A percentile compares a stretch with the other conserved stretches of the same genome.
Evolutionary conservation across 2,113 vertebrate genomes (phyloP).

Genomic region (Ictalurus furcatus): DNA sequence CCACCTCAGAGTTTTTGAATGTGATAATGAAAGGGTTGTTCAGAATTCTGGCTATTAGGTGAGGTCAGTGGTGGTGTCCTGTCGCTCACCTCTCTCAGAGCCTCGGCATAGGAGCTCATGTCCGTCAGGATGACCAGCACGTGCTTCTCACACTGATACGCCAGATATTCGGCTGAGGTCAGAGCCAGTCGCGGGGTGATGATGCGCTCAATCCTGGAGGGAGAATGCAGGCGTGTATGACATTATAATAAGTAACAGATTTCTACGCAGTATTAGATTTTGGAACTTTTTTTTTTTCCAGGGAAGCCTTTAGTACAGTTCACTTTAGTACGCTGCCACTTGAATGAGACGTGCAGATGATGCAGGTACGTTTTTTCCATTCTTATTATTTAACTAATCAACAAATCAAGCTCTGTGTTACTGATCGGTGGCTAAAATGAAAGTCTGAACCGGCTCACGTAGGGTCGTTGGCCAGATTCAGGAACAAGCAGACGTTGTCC

Average conservation of each 20-base stretch:
- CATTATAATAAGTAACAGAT: not conserved
- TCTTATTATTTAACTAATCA: not conserved
- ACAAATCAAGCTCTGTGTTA: not conserved
- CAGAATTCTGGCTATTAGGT: not conserved
- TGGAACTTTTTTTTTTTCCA: not conserved
- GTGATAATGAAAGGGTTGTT: not conserved
- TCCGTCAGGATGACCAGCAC: conserved; percentile 82
- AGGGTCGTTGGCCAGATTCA: conserved; percentile 81
- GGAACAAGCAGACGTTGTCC: conserved; percentile 83
- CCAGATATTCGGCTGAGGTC: conserved; percentile 79
- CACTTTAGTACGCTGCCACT: not conserved
- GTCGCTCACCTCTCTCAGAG: conserved; percentile 75
- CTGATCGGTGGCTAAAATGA: not conserved
- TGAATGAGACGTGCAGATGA: not conserved
- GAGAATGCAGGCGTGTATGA: conserved; percentile 4
- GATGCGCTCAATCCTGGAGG: conserved; percentile 77
- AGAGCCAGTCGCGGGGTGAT: conserved; percentile 81
- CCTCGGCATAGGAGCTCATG: conserved; percentile 83
- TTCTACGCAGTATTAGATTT: not conserved
- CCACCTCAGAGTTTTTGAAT: not conserved
- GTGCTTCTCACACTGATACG: conserved; percentile 83
- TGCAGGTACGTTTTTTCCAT: not conserved
- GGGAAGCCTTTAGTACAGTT: not conserved
- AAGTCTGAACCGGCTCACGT: conserved; percentile 67
- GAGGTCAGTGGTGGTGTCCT: not conserved